phyloP scores from a whole-genome alignment of 1,140 invertebrate genomes.

The Euwallacea similis region DNA sequence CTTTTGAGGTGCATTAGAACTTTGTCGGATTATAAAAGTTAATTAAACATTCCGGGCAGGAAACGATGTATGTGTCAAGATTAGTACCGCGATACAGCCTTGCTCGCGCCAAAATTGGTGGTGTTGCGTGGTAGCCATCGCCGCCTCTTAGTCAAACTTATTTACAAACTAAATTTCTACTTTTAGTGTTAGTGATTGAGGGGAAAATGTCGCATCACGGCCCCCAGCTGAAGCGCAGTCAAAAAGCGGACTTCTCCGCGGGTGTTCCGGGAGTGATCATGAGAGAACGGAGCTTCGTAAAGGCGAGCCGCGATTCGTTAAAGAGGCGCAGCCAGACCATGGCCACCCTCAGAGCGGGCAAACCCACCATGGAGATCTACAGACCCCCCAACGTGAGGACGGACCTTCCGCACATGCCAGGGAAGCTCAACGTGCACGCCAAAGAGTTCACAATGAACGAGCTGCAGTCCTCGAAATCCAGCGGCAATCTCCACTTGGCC shows the following conservation, averaged over 20 bases:
- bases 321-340: conserved; percentile 61
- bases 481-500: conserved; percentile 60
- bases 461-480: conserved; percentile 64
- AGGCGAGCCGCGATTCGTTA: conserved; percentile 46
- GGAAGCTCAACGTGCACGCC: conserved; percentile 78
- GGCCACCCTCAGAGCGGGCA: conserved; percentile 58
- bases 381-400: conserved; percentile 75
- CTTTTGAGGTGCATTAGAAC: neutral
- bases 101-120: conserved; percentile 46
- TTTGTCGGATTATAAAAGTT: neutral
- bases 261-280: conserved; percentile 40
- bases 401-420: conserved; percentile 46
- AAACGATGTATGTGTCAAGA: conserved; percentile 38
- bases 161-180: conserved; percentile 35
- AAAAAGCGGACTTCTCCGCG: conserved; percentile 48
- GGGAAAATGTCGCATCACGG: conserved; percentile 30
- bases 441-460: conserved; percentile 81
- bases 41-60: conserved; percentile 14
- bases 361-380: conserved; percentile 85
- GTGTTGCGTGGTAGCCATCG: conserved; percentile 45
- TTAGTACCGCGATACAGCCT: conserved; percentile 40
- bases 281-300: conserved; percentile 51
- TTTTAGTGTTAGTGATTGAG: conserved; percentile 35
- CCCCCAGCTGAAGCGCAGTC: conserved; percentile 48
- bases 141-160: conserved; percentile 39